Percentiles rank a stretch among this genome's conserved stretches.
These are phyloP conservation scores for Varanus komodoensis DNA, from an alignment of 2,113 vertebrate genomes.

Conservation along the genomic window DNA sequence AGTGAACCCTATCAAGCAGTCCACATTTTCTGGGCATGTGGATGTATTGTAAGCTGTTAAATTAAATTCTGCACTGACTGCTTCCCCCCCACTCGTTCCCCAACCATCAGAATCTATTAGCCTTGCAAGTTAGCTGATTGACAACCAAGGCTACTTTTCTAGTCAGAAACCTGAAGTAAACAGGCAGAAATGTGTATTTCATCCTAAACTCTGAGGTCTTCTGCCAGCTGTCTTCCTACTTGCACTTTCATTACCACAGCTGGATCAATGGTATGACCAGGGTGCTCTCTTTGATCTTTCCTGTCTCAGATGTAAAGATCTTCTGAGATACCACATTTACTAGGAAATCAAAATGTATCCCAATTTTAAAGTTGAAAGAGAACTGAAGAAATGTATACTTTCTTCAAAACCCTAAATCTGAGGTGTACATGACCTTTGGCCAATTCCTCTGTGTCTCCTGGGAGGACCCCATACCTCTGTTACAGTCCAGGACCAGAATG, in stretches of 20 bases:
- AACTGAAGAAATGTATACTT: neutral
- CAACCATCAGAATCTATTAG: slow-evolving; percentile 82
- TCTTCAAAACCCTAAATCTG: neutral
- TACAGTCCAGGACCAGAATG: no score
- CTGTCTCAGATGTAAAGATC: slow-evolving; percentile 24
- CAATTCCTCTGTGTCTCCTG: no score
- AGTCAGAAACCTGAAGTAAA: slow-evolving; percentile 71
- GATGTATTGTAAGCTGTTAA: slow-evolving; percentile 84
- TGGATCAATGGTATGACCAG: neutral
- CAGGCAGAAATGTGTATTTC: slow-evolving; percentile 65
- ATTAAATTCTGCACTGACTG: slow-evolving; percentile 80
- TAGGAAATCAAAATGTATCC: slow-evolving; percentile 12
- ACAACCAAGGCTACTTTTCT: slow-evolving; percentile 76
- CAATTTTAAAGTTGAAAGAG: slow-evolving; percentile 1
- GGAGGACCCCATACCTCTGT: no score
- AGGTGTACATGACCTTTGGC: neutral
- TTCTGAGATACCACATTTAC: neutral
- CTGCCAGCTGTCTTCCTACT: slow-evolving; percentile 59
- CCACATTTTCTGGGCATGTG: slow-evolving; percentile 88
- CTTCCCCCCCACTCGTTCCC: slow-evolving; percentile 38
- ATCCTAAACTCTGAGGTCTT: slow-evolving; percentile 59
- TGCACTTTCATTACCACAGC: slow-evolving; percentile 40
- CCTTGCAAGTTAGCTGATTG: slow-evolving; percentile 78
- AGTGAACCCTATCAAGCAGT: slow-evolving; percentile 84
- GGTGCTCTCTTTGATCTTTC: slow-evolving; percentile 9